A percentile compares a stretch with the other conserved stretches of the same genome.
Conservation (phyloP, 2,888 invertebrate species). For the Eudasyphora cyanicolor region DNA sequence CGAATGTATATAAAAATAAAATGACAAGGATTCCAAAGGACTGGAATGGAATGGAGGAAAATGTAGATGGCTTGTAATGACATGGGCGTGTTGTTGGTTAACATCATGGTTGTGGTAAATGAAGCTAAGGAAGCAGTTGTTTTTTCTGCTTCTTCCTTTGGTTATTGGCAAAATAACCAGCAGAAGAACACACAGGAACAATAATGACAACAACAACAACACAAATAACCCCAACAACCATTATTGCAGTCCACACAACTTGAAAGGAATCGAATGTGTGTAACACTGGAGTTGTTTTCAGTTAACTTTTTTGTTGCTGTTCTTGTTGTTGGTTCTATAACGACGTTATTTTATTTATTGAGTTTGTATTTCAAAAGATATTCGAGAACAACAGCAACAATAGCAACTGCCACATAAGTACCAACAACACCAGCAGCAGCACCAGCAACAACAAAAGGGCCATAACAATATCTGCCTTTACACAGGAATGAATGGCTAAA, state of each 20-base stretch:
- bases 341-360: slow-evolving; percentile 7
- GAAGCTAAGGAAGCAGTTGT: neutral
- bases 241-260: neutral
- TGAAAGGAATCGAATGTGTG: slow-evolving; percentile 5
- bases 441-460: slow-evolving; percentile 2
- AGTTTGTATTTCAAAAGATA: slow-evolving; percentile 6
- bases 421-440: neutral
- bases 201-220: neutral
- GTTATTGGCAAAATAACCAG: neutral
- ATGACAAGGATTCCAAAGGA: neutral
- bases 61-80: slow-evolving; percentile 2
- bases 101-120: neutral
- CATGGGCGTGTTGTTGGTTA: slow-evolving; percentile 11
- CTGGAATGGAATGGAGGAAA: too few species aligned
- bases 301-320: neutral
- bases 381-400: neutral
- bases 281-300: neutral
- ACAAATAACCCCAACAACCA: neutral
- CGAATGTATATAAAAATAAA: neutral
- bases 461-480: neutral
- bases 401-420: neutral
- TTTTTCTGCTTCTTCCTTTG: too few species aligned
- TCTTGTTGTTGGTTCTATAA: neutral
- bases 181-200: neutral
- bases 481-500: slow-evolving; percentile 1